Percentiles rank a stretch among this genome's conserved stretches.
These are phyloP conservation scores for Mobula birostris DNA, from an alignment of 2,113 vertebrate genomes.

Conservation along the genomic window DNA sequence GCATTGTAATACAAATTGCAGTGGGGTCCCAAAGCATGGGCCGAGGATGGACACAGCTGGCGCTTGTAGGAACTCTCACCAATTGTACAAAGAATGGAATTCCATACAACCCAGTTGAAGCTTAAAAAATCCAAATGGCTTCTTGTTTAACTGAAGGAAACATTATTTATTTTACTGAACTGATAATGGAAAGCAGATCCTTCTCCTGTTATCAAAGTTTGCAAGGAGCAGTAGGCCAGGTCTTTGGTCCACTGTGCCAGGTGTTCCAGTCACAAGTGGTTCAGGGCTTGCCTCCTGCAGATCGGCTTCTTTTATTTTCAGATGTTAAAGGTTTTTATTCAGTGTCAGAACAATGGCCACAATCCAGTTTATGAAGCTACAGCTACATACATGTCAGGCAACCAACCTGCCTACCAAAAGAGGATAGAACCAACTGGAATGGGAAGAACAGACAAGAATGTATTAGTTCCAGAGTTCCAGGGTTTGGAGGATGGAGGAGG, in stretches of 20 bases:
- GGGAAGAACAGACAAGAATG: too few species aligned
- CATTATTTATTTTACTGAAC: not conserved
- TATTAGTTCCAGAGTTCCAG: not conserved
- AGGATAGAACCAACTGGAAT: too few species aligned
- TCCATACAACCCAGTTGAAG: not conserved
- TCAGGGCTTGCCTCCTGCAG: not conserved
- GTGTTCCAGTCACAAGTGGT: not conserved
- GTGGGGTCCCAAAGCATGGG: not conserved
- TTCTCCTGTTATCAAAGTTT: not conserved
- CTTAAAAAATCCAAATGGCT: conserved; percentile 8
- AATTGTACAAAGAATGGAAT: not conserved
- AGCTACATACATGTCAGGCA: not conserved
- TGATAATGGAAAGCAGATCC: conserved; percentile 6
- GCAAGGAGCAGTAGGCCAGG: not conserved
- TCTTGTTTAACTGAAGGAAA: conserved; percentile 8
- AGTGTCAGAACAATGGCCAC: not conserved
- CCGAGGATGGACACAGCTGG: not conserved
- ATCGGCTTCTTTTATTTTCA: not conserved
- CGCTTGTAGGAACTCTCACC: not conserved
- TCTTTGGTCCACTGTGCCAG: not conserved
- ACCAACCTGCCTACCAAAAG: not conserved
- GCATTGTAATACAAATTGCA: not conserved
- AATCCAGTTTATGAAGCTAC: not conserved
- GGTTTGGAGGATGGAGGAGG: not conserved
- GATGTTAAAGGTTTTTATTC: not conserved